phyloP scores from a whole-genome alignment of 2,888 invertebrate genomes.

The Drosophila austrosaltans region DNA sequence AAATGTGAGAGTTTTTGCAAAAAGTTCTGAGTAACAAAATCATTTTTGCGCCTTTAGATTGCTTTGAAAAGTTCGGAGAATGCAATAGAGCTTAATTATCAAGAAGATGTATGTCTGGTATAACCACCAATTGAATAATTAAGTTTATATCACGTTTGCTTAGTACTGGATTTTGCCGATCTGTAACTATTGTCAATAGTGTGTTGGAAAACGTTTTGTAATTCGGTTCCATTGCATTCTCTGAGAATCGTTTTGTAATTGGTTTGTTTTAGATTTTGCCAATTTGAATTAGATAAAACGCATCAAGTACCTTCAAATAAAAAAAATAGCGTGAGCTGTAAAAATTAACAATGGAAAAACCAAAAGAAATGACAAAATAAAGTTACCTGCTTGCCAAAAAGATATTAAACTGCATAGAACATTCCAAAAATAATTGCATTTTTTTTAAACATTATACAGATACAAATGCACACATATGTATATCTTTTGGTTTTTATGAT shows the following conservation, averaged over 20 bases:
- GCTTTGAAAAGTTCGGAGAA: constrained; percentile 25
- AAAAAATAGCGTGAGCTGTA: constrained; percentile 82
- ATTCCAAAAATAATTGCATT: constrained; percentile 53
- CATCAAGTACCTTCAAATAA: constrained; percentile 80
- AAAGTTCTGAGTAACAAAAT: constrained; percentile 18
- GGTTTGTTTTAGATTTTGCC: constrained; percentile 19
- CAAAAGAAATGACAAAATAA: constrained; percentile 7
- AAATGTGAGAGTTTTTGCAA: constrained; percentile 55
- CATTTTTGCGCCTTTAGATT: constrained; percentile 48
- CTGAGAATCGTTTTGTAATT: background rate
- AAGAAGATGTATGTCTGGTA: too few relatives aligned
- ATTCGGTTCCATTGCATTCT: background rate
- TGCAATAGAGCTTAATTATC: background rate
- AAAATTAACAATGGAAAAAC: constrained; percentile 59
- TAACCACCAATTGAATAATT: too few relatives aligned
- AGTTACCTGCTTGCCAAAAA: constrained; percentile 82
- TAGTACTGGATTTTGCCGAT: background rate
- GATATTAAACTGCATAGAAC: constrained; percentile 38
- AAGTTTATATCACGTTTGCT: too few relatives aligned
- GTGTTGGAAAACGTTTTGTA: background rate
- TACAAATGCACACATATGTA: background rate
- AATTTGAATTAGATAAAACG: constrained; percentile 50
- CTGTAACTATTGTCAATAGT: background rate
- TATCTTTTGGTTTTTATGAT: constrained; percentile 22
- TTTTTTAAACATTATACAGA: constrained; percentile 26